Evolutionary conservation across 2,797 vertebrate species (phyloP).

Genomic region (Lophius americanus): DNA sequence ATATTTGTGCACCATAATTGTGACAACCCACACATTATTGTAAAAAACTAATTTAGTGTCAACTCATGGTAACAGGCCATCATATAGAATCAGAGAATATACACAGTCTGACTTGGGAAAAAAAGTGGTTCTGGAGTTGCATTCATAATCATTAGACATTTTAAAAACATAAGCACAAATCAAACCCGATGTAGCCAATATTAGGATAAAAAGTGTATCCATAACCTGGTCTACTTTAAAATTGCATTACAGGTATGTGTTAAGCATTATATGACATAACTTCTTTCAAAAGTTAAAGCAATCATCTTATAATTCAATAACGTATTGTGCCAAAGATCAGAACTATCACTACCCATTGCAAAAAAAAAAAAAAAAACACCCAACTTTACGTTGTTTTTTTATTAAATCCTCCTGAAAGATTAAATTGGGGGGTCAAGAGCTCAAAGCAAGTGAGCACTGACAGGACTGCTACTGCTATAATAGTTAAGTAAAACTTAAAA

Average conservation of each 20-base stretch:
- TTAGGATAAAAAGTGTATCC: slow-evolving; percentile 1
- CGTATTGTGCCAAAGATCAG: neutral
- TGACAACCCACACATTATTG: slow-evolving; percentile 14
- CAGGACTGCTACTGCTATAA: slow-evolving; percentile 19
- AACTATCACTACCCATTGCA: neutral
- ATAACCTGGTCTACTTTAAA: neutral
- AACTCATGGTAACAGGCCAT: neutral
- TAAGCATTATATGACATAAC: neutral
- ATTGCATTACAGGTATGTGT: neutral
- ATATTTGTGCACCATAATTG: neutral
- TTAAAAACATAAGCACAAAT: slow-evolving; percentile 13
- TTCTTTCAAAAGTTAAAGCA: slow-evolving; percentile 13
- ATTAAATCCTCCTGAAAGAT: slow-evolving; percentile 1
- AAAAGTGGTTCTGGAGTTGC: slow-evolving; percentile 9
- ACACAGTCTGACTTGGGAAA: slow-evolving; percentile 25
- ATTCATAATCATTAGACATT: slow-evolving; percentile 27
- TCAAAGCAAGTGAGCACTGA: slow-evolving; percentile 23
- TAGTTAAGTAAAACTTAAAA: neutral
- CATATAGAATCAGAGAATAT: slow-evolving; percentile 15
- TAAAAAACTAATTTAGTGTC: slow-evolving; percentile 1
- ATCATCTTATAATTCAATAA: neutral
- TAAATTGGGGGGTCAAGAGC: slow-evolving; percentile 10
- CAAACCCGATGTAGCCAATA: neutral
- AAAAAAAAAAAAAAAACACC: slow-evolving; percentile 22
- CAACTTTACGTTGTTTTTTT: too few relatives aligned